Evolutionary conservation across 2,113 vertebrate genomes (phyloP).

Genomic region (Marmota flaviventris): DNA sequence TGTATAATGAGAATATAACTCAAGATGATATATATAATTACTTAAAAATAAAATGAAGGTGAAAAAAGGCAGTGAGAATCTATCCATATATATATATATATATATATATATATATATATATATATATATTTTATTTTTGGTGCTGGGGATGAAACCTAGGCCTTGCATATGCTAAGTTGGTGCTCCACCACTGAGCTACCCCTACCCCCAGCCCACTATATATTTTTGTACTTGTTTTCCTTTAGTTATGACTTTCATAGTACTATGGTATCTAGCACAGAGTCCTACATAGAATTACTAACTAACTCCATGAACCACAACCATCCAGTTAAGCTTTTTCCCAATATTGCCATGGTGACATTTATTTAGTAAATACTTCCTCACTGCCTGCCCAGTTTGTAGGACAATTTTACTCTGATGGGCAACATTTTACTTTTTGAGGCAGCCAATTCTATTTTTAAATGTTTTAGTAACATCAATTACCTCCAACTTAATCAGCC

Average conservation of each 20-base stretch:
- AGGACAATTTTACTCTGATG: not conserved
- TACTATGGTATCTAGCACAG: not conserved
- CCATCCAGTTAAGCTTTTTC: not conserved
- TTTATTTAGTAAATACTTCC: slow-evolving; percentile 18
- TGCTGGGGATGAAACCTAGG: not conserved
- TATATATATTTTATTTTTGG: not conserved
- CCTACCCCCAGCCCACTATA: not conserved
- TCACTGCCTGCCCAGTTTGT: not conserved
- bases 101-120: not conserved
- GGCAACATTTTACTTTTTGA: not conserved
- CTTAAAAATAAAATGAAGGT: not conserved
- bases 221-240: not conserved
- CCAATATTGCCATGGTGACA: not conserved
- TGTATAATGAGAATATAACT: slow-evolving; percentile 1
- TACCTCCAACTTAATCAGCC: not conserved
- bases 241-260: not conserved
- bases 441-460: not conserved
- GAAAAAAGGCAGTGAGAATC: not conserved
- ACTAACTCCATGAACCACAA: not conserved
- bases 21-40: not conserved
- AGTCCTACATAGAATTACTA: not conserved
- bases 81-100: not conserved
- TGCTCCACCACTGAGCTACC: too few species aligned
- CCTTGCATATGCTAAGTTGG: not conserved
- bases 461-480: not conserved